These are phyloP conservation scores for Scatophagus argus DNA, from an alignment of 2,113 vertebrate species.

Conservation along the genomic window DNA sequence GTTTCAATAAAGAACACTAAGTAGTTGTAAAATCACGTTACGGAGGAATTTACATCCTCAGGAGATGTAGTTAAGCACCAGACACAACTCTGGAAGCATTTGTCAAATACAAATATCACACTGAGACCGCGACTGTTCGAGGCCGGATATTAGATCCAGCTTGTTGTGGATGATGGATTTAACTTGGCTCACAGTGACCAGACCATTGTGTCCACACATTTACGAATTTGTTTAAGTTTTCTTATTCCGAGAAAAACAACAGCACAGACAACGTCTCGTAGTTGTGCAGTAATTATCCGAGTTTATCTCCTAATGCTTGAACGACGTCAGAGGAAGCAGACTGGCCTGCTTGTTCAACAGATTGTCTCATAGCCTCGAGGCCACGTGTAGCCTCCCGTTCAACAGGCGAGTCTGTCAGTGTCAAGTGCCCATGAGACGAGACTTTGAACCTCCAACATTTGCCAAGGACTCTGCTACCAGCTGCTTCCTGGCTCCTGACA, in stretches of 20 bases:
- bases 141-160: slow-evolving; percentile 38
- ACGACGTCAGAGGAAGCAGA: neutral
- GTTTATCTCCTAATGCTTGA: slow-evolving; percentile 7
- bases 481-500: slow-evolving; percentile 21
- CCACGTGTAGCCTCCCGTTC: neutral
- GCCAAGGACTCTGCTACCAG: neutral
- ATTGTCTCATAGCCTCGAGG: slow-evolving; percentile 32
- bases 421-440: neutral
- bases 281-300: slow-evolving; percentile 5
- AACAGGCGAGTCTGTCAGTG: slow-evolving; percentile 21
- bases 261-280: neutral
- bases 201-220: slow-evolving; percentile 16
- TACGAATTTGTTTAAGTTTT: slow-evolving; percentile 30
- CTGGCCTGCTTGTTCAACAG: slow-evolving; percentile 14
- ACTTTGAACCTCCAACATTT: slow-evolving; percentile 24
- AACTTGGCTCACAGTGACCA: neutral
- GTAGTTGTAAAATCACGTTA: slow-evolving; percentile 15
- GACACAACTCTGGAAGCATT: slow-evolving; percentile 33
- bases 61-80: slow-evolving; percentile 18
- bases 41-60: slow-evolving; percentile 34
- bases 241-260: neutral
- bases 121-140: neutral
- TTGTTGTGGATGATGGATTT: slow-evolving; percentile 45
- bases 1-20: slow-evolving; percentile 30
- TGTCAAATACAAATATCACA: slow-evolving; percentile 24